These are phyloP conservation scores for Pelagia noctiluca DNA, from an alignment of 30 jellyfish, hydroid and myxozoan genomes.

Conservation along the genomic window DNA sequence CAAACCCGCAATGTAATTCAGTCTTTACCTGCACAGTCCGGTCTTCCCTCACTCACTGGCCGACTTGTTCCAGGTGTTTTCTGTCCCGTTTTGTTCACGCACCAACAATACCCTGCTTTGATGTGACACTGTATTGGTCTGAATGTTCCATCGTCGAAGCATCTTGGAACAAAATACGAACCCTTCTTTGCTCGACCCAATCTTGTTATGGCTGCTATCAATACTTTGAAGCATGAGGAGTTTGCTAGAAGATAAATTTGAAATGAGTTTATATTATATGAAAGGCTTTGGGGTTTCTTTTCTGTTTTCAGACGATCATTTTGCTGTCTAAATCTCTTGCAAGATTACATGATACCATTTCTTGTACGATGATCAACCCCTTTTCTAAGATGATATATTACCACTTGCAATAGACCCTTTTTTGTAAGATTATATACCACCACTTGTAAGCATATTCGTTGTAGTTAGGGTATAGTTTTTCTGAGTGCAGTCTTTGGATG, in stretches of 20 bases:
- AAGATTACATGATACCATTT: no score
- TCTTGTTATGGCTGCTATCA: slow-evolving; percentile 50
- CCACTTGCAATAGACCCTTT: no score
- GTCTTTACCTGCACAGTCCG: slow-evolving; percentile 80
- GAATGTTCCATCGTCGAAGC: slow-evolving; percentile 78
- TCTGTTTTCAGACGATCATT: not conserved
- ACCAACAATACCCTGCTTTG: slow-evolving; percentile 84
- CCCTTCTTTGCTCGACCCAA: slow-evolving; percentile 52
- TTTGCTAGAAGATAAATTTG: slow-evolving; percentile 20
- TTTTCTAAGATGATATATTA: no score
- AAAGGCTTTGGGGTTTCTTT: not conserved
- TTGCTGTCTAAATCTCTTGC: no score
- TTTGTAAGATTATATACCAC: no score
- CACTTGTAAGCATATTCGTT: no score
- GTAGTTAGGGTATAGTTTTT: no score
- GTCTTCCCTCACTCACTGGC: slow-evolving; percentile 53
- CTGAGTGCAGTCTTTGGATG: no score
- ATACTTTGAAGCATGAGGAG: slow-evolving; percentile 67
- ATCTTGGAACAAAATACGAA: slow-evolving; percentile 60
- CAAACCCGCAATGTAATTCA: not conserved
- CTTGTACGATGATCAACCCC: no score
- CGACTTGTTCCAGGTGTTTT: slow-evolving; percentile 71
- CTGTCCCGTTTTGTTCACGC: slow-evolving; percentile 71
- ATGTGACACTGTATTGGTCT: slow-evolving; percentile 83
- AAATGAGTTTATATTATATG: no score